Percentiles rank a stretch among this genome's conserved stretches.
Conservation (phyloP, 2,113 vertebrate species). For the Forbesichthys agassizii region DNA sequence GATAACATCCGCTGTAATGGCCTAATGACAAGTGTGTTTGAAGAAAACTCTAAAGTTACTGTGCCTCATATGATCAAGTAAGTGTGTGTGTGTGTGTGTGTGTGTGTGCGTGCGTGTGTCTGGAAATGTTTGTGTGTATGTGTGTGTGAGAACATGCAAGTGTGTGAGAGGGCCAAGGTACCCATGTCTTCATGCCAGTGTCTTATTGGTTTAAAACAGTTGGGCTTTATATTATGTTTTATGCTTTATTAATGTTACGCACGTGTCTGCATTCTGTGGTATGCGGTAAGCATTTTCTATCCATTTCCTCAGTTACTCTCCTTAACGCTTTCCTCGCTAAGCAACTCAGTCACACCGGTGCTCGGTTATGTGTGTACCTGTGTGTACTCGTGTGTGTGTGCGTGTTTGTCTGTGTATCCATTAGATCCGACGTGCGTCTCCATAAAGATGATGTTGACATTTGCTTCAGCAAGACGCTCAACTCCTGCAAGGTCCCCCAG, state of each 20-base stretch:
- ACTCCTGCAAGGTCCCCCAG: conserved; percentile 99
- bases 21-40: conserved; percentile 98
- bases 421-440: conserved; percentile 93
- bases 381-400: conserved; percentile 31
- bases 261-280: too few relatives aligned
- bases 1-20: conserved; percentile 99
- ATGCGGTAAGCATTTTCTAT: too few relatives aligned
- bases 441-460: conserved; percentile 97
- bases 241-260: conserved; percentile 24
- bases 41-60: conserved; percentile 98
- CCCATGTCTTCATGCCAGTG: conserved; percentile 40
- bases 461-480: conserved; percentile 99
- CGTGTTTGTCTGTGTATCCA: conserved; percentile 55
- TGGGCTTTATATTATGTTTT: conserved; percentile 30
- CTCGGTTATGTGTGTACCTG: conserved; percentile 59
- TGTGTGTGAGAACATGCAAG: conserved; percentile 28
- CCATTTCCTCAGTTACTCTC: conserved; percentile 20
- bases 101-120: background rate
- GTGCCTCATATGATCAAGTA: conserved; percentile 99
- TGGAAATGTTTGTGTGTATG: conserved; percentile 54
- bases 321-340: conserved; percentile 41
- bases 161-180: background rate
- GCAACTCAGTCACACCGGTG: conserved; percentile 61
- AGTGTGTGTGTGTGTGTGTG: conserved; percentile 31
- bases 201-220: conserved; percentile 15